phyloP scores from a whole-genome alignment of 2,888 invertebrate species.

The Argyresthia goedartella region DNA sequence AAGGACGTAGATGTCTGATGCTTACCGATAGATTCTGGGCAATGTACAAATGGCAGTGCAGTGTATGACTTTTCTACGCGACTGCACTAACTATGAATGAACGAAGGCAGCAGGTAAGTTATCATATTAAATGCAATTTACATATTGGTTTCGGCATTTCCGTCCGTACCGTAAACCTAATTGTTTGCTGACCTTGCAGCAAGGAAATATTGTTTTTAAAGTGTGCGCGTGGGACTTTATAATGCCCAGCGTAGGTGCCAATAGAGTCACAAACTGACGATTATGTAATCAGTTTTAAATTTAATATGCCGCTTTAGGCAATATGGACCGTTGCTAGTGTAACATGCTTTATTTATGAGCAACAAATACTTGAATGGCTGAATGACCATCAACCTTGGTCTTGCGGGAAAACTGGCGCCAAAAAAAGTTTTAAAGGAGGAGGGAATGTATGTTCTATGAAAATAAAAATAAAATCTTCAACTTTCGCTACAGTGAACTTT shows the following conservation, averaged over 20 bases:
- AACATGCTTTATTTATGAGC: not conserved
- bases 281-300: not conserved
- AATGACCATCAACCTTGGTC: not conserved
- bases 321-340: too few species aligned
- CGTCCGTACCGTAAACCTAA: constrained; percentile 40
- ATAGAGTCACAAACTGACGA: constrained; percentile 28
- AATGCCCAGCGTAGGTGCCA: constrained; percentile 20
- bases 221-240: constrained; percentile 33
- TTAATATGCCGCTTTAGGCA: not conserved
- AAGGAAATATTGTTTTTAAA: constrained; percentile 25
- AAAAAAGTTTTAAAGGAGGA: not conserved
- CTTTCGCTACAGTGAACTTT: too few species aligned
- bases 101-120: constrained; percentile 33
- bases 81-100: constrained; percentile 53
- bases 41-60: too few species aligned
- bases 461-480: too few species aligned
- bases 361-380: not conserved
- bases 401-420: not conserved
- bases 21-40: too few species aligned
- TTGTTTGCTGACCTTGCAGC: constrained; percentile 50
- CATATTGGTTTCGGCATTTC: constrained; percentile 62
- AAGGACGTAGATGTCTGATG: too few species aligned
- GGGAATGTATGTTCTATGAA: not conserved
- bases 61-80: constrained; percentile 18
- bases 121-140: constrained; percentile 47